Conservation (phyloP, 2,888 invertebrate species). For the Macaria notata region DNA sequence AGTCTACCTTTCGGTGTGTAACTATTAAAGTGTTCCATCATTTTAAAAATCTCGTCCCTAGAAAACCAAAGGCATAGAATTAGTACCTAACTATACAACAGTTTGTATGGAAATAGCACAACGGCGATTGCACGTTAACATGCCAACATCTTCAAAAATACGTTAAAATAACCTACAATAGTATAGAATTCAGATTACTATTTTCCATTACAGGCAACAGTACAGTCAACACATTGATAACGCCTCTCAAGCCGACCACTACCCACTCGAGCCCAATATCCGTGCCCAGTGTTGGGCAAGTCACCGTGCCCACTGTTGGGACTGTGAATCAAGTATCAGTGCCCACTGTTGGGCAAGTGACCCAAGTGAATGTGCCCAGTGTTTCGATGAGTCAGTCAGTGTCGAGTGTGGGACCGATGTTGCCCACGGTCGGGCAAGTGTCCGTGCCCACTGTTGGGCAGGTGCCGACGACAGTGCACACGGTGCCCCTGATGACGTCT, state of each 20-base stretch:
- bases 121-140: too few species aligned
- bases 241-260: slow-evolving; percentile 41
- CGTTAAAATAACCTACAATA: too few species aligned
- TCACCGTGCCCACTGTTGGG: background rate
- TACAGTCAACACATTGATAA: slow-evolving; percentile 51
- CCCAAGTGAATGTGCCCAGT: slow-evolving; percentile 63
- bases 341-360: slow-evolving; percentile 61
- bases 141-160: too few species aligned
- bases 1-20: too few species aligned
- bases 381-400: background rate
- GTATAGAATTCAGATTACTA: background rate
- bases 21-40: too few species aligned
- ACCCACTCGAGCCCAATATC: slow-evolving; percentile 23
- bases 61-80: too few species aligned
- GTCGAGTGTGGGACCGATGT: slow-evolving; percentile 10
- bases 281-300: background rate
- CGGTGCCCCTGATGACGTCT: slow-evolving; percentile 69
- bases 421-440: slow-evolving; percentile 39
- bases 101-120: too few species aligned
- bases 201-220: slow-evolving; percentile 42
- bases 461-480: slow-evolving; percentile 60
- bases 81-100: too few species aligned
- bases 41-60: too few species aligned
- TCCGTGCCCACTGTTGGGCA: slow-evolving; percentile 32
- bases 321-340: slow-evolving; percentile 37